Conservation (phyloP, 2,113 vertebrate species). For the Eurystomus gularis region DNA sequence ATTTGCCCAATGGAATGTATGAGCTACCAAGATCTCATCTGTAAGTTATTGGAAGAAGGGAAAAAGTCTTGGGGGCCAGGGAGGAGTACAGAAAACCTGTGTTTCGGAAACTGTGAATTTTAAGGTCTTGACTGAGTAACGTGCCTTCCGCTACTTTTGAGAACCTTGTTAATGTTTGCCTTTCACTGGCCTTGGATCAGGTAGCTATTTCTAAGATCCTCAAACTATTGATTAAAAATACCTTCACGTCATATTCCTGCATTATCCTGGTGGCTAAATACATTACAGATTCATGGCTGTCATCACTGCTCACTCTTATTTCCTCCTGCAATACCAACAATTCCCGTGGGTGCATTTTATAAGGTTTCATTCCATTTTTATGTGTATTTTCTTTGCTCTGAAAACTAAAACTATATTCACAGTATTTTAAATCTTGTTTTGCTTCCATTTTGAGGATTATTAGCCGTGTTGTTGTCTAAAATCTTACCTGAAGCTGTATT, state of each 20-base stretch:
- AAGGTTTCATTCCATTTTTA: background rate
- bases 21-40: background rate
- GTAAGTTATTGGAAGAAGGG: background rate
- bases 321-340: background rate
- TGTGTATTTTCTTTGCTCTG: background rate
- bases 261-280: background rate
- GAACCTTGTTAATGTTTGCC: background rate
- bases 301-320: background rate
- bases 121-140: background rate
- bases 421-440: background rate
- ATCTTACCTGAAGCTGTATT: background rate
- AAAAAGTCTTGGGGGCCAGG: accelerated
- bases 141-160: background rate
- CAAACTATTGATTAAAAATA: background rate
- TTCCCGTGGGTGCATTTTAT: background rate
- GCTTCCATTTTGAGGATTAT: background rate
- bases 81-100: background rate
- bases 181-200: background rate
- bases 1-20: background rate
- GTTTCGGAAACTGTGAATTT: background rate
- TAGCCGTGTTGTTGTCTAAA: background rate
- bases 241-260: background rate
- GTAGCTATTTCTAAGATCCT: background rate
- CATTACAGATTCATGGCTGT: background rate
- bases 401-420: background rate